Evolutionary conservation across 1,140 invertebrate genomes (phyloP).

Genomic region (Lethocerus indicus): DNA sequence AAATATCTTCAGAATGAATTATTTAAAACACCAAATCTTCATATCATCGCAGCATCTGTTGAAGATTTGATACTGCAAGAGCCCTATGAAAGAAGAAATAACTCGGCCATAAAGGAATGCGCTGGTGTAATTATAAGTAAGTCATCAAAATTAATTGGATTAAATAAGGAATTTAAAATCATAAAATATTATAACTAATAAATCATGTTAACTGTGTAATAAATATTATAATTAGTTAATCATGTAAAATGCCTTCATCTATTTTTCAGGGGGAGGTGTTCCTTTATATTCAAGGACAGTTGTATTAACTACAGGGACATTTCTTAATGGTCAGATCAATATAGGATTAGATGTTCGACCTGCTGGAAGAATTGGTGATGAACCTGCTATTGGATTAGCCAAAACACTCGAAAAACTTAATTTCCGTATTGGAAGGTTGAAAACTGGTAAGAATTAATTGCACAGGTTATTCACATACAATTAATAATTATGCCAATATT

Average conservation of each 20-base stretch:
- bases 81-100: constrained; percentile 8
- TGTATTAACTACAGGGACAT: constrained; percentile 87
- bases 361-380: constrained; percentile 76
- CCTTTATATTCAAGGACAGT: constrained; percentile 46
- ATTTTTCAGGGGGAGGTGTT: constrained; percentile 34
- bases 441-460: constrained; percentile 56
- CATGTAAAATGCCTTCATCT: no score
- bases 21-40: constrained; percentile 45
- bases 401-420: constrained; percentile 51
- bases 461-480: no score
- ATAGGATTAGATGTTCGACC: constrained; percentile 60
- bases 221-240: no score
- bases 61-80: constrained; percentile 62
- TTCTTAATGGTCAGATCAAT: constrained; percentile 76
- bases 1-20: constrained; percentile 63
- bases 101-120: constrained; percentile 24
- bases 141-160: no score
- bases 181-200: no score
- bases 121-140: constrained; percentile 43
- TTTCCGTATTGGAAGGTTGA: constrained; percentile 69
- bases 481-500: no score
- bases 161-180: no score
- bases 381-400: constrained; percentile 64
- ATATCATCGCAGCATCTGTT: constrained; percentile 55
- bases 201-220: no score